Percentiles rank a stretch among this genome's conserved stretches.
Evolutionary conservation across 1,140 invertebrate genomes (phyloP).

Genomic region (Camponotus vicinus): DNA sequence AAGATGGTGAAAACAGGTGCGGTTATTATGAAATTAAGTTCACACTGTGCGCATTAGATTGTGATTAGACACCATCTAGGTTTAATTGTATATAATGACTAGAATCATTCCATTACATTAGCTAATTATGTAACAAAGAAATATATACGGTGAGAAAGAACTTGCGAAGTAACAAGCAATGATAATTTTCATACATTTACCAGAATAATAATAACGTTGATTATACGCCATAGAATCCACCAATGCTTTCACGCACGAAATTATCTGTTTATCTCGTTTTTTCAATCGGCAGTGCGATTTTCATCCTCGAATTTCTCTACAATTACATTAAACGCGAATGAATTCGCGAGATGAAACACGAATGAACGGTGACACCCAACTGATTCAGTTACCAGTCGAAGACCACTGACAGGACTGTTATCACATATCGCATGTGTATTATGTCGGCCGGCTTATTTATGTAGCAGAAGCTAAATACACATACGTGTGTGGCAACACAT

Average conservation of each 20-base stretch:
- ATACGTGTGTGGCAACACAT: conserved; percentile 47
- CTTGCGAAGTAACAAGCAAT: background rate
- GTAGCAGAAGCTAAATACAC: conserved; percentile 57
- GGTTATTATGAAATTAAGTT: conserved; percentile 37
- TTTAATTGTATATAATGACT: background rate
- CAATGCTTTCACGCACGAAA: background rate
- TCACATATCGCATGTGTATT: conserved; percentile 66
- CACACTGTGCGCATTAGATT: background rate
- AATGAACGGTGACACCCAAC: conserved; percentile 73
- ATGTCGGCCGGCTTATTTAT: conserved; percentile 61
- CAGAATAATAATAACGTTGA: conserved; percentile 22
- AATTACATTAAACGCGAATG: background rate
- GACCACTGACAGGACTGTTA: conserved; percentile 75
- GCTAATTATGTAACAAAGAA: conserved; percentile 17
- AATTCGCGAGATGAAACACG: conserved; percentile 40
- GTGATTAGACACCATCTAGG: background rate
- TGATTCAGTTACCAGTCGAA: conserved; percentile 75
- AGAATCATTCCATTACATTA: background rate
- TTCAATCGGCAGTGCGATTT: background rate
- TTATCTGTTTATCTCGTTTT: conserved; percentile 9
- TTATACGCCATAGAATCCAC: conserved; percentile 8
- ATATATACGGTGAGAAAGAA: background rate
- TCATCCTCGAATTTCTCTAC: conserved; percentile 12
- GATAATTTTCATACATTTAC: conserved; percentile 14
- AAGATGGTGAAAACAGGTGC: conserved; percentile 17